A percentile compares a stretch with the other conserved stretches of the same genome.
phyloP scores from a whole-genome alignment of 2,888 invertebrate genomes.

The Drosophila macrospina region DNA sequence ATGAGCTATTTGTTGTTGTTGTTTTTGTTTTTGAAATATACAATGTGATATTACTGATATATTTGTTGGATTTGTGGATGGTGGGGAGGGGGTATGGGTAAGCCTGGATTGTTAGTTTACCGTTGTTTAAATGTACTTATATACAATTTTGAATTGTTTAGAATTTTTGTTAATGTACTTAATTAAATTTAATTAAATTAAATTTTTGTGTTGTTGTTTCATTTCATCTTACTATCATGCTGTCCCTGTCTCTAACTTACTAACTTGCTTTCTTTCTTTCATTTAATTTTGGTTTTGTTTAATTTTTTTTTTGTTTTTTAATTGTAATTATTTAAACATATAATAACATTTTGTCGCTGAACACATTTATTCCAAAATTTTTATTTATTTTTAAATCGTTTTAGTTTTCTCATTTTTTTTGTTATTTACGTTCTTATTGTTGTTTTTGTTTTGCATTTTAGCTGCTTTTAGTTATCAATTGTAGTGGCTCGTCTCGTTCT shows the following conservation, averaged over 20 bases:
- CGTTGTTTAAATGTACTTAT: constrained; percentile 39
- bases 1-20: constrained; percentile 42
- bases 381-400: constrained; percentile 30
- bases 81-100: constrained; percentile 24
- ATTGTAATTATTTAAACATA: constrained; percentile 71
- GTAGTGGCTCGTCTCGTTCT: constrained; percentile 34
- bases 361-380: constrained; percentile 75
- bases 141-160: constrained; percentile 61
- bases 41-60: constrained; percentile 59
- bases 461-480: constrained; percentile 37
- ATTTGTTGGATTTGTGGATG: too few species aligned
- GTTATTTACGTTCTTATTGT: constrained; percentile 15
- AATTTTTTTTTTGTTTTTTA: constrained; percentile 8
- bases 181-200: constrained; percentile 71
- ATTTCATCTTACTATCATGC: constrained; percentile 16
- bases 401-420: too few species aligned
- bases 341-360: constrained; percentile 75
- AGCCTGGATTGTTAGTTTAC: constrained; percentile 31
- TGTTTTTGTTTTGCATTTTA: constrained; percentile 36
- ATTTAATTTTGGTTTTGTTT: constrained; percentile 21
- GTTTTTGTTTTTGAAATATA: constrained; percentile 44
- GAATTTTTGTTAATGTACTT: constrained; percentile 54
- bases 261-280: constrained; percentile 22
- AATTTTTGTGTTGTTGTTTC: constrained; percentile 52
- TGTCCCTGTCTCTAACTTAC: constrained; percentile 8